Base-by-base conservation (phyloP, 1,140 invertebrate species). In the Brachionus rotundiformis region DNA sequence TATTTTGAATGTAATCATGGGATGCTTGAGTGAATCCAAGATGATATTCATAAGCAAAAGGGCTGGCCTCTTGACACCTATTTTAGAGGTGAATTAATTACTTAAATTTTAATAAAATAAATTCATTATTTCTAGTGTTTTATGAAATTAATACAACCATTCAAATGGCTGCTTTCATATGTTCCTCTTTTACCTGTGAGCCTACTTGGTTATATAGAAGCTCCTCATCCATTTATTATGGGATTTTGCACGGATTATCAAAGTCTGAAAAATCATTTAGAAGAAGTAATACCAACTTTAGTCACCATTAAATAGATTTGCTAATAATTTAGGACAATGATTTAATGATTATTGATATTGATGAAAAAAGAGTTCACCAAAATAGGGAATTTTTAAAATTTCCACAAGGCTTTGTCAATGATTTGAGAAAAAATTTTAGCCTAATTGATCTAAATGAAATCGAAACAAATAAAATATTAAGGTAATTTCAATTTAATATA, bases 141-240 rank as follows among this genome's bases (percentile, higher is more conserved):
- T 27, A 19, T 79, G 31, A 79, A 79, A 79, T 23, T 79, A 33
- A 27, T 79, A 59, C 44, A 79, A 29, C 76, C 76, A 39, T 79
- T 79, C 27, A 79, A 79, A 59, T 79, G 76, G 76, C 13, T 59
- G 10, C 47, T 79, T 33, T 19, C 76, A 54, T 79, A 79, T 63
- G 76, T 79, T 39, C 76, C 76, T 10, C 31, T 79, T 5, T 41
- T 79, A 13, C 76, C 76, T 0, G 23, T 13, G 1, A 19, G n/a
- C 13, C 76, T 59, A 33, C 47, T 79, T 59, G 76, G 36, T 23
- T 79, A 79, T 23, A 59, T 79, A 0, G 76, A 79, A 19, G 76
- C 76, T 19, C 76, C 76, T 29, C 76, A 79, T 41, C 76, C 76
- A 29, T 79, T 79, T 41, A 79, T 79, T 1, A 79, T 79, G 76